Evolutionary conservation across 2,888 invertebrate genomes (phyloP), one percentile per base, ranked within the genome.

Genomic region (Cabera pusaria): DNA sequence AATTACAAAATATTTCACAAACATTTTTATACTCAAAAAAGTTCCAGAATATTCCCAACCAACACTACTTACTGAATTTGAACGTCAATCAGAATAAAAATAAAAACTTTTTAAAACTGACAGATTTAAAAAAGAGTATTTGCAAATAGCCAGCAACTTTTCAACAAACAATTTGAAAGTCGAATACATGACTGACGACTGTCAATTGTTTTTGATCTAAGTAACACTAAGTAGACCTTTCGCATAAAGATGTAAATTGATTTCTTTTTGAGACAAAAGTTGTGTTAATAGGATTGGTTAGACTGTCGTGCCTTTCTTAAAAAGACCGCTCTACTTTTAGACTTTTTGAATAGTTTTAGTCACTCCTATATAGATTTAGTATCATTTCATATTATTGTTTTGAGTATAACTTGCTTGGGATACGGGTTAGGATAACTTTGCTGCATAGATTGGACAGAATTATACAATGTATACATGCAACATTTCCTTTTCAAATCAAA

Each of bases 181-280:
- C 17, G 18, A 37, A 31, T 14, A 17, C 8, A 17, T 14, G 14
- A 39, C 28, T 42, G 41, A 12, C 9, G 3, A 7, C 9, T 17
- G 14, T 21, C 38, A 17, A 44, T 48, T 49, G 45, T 49, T 52
- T 38, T 41, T 28, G 31, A 32, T 31, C 18, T 5, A 25, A 24
- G 20, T 31, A 28, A 23, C 16, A 24, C 6, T 49, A 45, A 41
- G 44, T 41, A 18, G n/a, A 26, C 21, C n/a, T 8, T 24, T 12
- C 37, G 49, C 45, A 46, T 50, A 53, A 25, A 36, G 43, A 21
- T 18, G 33, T 40, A 44, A 53, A 50, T 48, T 52, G 42, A 25
- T 18, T 11, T 6, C 19, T 7, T 21, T 26, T 32, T 22, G 29
- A 25, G 18, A 35, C 22, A 46, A 46, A 37, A 26, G 18, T 31